Percentiles rank a stretch among this genome's conserved stretches.
Conservation (phyloP, 2,888 invertebrate species). For the Lepidochitona cinerea region DNA sequence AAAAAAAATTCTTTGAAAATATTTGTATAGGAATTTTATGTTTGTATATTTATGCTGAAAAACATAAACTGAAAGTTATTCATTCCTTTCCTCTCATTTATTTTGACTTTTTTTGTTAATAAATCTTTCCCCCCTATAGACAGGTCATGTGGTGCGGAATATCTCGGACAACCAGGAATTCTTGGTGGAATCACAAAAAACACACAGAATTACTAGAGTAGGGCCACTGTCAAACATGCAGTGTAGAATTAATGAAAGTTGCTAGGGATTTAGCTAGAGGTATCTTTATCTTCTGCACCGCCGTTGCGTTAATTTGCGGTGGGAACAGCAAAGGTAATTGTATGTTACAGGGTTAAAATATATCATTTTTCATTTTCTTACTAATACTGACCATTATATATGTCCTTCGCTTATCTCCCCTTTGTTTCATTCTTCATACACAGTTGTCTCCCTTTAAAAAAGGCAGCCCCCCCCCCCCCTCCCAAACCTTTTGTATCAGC, state of each 20-base stretch:
- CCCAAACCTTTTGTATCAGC: no score
- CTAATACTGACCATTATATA: no score
- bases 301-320: not conserved
- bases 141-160: not conserved
- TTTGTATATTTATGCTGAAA: no score
- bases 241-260: slow-evolving; percentile 47
- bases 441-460: no score
- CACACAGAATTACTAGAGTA: slow-evolving; percentile 16
- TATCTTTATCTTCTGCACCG: not conserved
- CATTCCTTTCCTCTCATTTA: not conserved
- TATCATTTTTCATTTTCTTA: no score
- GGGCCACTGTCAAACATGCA: slow-evolving; percentile 67
- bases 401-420: no score
- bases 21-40: no score
- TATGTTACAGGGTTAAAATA: no score
- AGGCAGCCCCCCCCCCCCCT: no score
- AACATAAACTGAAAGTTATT: no score
- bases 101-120: not conserved
- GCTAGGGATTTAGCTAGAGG: slow-evolving; percentile 44
- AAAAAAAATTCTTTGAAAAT: no score
- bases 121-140: slow-evolving; percentile 11
- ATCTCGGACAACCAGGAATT: not conserved
- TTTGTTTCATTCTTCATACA: no score
- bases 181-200: not conserved
- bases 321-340: not conserved